Evolutionary conservation across 1,140 invertebrate genomes (phyloP).

Genomic region (Hypothenemus hampei): DNA sequence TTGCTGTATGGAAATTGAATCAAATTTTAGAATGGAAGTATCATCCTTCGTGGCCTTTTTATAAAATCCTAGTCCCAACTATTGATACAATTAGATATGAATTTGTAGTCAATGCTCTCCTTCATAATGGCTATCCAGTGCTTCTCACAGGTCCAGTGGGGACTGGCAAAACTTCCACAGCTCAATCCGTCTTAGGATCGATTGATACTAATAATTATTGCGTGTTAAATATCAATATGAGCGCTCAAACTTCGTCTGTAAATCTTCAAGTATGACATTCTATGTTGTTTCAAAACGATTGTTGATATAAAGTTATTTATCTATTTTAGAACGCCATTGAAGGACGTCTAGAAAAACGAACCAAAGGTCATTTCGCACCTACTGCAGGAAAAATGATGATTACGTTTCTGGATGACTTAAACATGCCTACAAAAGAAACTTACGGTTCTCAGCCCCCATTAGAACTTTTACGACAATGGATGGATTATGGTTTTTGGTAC

Average conservation of each 20-base stretch:
- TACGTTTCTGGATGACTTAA: constrained; percentile 83
- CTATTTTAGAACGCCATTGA: constrained; percentile 53
- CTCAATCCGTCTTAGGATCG: constrained; percentile 59
- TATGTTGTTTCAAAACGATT: background rate
- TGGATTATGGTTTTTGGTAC: constrained; percentile 86
- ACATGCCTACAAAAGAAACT: constrained; percentile 82
- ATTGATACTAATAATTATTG: constrained; percentile 61
- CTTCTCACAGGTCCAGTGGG: constrained; percentile 74
- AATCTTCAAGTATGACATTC: constrained; percentile 56
- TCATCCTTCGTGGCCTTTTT: constrained; percentile 68
- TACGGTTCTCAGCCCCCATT: constrained; percentile 83
- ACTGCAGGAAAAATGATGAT: constrained; percentile 71
- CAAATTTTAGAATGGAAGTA: constrained; percentile 59
- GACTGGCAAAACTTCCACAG: constrained; percentile 75
- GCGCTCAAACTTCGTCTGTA: constrained; percentile 73
- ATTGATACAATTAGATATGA: constrained; percentile 77
- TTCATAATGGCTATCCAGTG: constrained; percentile 61
- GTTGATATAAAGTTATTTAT: no score
- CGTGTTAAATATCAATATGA: constrained; percentile 75
- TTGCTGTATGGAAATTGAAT: background rate
- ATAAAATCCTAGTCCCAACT: constrained; percentile 77
- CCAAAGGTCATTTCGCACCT: constrained; percentile 74
- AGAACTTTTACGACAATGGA: constrained; percentile 78
- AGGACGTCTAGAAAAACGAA: constrained; percentile 73
- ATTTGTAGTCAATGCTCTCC: constrained; percentile 59